A percentile compares a stretch with the other conserved stretches of the same genome.
phyloP scores from a whole-genome alignment of 2,113 vertebrate genomes.

The Austrofundulus limnaeus region DNA sequence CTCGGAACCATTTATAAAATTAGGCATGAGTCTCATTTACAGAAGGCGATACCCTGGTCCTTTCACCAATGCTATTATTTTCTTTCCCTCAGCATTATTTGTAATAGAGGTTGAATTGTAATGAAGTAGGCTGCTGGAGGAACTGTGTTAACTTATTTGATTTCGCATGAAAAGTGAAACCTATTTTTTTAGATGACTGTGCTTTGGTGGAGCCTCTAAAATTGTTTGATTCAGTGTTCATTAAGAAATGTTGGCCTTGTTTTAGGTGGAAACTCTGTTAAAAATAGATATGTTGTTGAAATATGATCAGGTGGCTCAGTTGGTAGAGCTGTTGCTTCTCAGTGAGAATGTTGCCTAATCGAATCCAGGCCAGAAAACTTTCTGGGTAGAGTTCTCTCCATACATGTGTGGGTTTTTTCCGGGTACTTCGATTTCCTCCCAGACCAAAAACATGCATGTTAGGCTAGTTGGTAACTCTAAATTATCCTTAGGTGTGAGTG shows the following conservation, averaged over 20 bases:
- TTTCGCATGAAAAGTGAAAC: slow-evolving; percentile 13
- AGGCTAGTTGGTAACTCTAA: too few relatives aligned
- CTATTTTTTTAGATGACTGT: slow-evolving; percentile 16
- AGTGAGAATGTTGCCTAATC: too few relatives aligned
- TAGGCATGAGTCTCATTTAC: slow-evolving; percentile 31
- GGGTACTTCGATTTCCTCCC: too few relatives aligned
- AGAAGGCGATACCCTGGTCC: slow-evolving; percentile 21
- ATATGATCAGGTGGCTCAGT: too few relatives aligned
- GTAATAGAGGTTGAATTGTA: not conserved
- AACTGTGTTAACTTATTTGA: slow-evolving; percentile 1
- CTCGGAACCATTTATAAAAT: slow-evolving; percentile 16
- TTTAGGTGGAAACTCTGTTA: not conserved
- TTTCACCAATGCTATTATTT: slow-evolving; percentile 6
- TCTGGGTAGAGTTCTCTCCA: too few relatives aligned
- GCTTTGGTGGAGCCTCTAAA: slow-evolving; percentile 5
- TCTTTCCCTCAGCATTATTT: slow-evolving; percentile 3
- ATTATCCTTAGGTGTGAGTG: too few relatives aligned
- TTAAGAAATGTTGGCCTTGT: slow-evolving; percentile 1
- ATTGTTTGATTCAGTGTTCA: slow-evolving; percentile 5
- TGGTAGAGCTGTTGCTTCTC: too few relatives aligned
- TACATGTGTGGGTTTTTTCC: too few relatives aligned
- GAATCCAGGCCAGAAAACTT: too few relatives aligned
- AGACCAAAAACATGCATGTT: too few relatives aligned
- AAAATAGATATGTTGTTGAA: too few relatives aligned
- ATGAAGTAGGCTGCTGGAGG: not conserved